A percentile compares a stretch with the other conserved stretches of the same genome.
phyloP scores from a whole-genome alignment of 2,113 vertebrate species.

The Gnathonemus echidnorhynchus region DNA sequence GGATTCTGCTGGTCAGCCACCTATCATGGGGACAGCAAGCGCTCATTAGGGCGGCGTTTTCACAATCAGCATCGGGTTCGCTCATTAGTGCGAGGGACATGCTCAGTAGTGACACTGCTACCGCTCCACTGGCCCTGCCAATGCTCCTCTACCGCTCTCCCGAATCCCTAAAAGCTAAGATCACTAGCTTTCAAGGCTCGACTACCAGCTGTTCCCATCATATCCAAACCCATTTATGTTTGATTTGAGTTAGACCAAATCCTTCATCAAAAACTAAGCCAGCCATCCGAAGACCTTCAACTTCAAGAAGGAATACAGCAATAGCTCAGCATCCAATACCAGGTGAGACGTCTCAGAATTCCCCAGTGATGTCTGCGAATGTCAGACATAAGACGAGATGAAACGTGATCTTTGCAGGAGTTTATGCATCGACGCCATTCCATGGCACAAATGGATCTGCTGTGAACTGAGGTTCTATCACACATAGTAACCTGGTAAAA shows the following conservation, averaged over 20 bases:
- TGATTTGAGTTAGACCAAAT: neutral
- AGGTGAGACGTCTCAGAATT: neutral
- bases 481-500: neutral
- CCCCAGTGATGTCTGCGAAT: neutral
- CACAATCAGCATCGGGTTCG: neutral
- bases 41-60: neutral
- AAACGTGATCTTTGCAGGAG: neutral
- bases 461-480: neutral
- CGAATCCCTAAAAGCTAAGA: neutral
- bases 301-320: neutral
- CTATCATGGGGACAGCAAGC: neutral
- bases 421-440: neutral
- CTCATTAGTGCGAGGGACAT: neutral
- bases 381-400: neutral
- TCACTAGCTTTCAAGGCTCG: neutral
- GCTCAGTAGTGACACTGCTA: neutral
- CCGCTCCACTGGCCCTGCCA: neutral
- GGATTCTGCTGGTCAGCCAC: slow-evolving; percentile 1
- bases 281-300: neutral
- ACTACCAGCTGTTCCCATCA: neutral
- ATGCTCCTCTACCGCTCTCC: neutral
- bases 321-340: neutral
- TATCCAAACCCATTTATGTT: neutral
- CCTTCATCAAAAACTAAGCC: neutral
- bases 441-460: neutral